Conservation (phyloP, 2,888 invertebrate species). For the Sylvicola fuscatus region DNA sequence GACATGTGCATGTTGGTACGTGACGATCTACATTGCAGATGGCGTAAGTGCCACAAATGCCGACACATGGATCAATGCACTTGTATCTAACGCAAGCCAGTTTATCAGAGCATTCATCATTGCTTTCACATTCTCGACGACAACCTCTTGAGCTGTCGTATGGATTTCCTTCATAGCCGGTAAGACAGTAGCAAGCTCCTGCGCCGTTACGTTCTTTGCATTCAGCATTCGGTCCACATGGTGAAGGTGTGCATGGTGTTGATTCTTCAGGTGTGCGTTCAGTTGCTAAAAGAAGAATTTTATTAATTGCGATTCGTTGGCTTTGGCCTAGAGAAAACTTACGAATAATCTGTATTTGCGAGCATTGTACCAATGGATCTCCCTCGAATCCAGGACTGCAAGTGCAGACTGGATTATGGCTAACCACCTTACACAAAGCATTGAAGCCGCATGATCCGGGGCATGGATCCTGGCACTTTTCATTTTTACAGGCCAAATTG, state of each 20-base stretch:
- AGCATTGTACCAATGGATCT: slow-evolving; percentile 43
- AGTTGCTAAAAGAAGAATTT: slow-evolving; percentile 40
- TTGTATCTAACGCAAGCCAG: slow-evolving; percentile 63
- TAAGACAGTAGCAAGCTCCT: slow-evolving; percentile 64
- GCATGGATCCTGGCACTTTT: slow-evolving; percentile 69
- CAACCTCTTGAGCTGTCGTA: slow-evolving; percentile 47
- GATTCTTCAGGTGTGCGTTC: slow-evolving; percentile 17
- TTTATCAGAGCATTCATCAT: slow-evolving; percentile 49
- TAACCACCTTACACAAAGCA: slow-evolving; percentile 64
- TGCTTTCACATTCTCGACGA: slow-evolving; percentile 54
- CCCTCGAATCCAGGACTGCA: slow-evolving; percentile 69
- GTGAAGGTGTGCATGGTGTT: slow-evolving; percentile 65
- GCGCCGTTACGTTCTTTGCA: slow-evolving; percentile 65
- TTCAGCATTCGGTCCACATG: slow-evolving; percentile 70
- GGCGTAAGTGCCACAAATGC: slow-evolving; percentile 62
- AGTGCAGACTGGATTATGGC: slow-evolving; percentile 61
- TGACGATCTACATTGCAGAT: slow-evolving; percentile 61
- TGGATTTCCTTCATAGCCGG: slow-evolving; percentile 64
- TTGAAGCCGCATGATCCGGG: slow-evolving; percentile 57
- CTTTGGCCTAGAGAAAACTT: slow-evolving; percentile 7
- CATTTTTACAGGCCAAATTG: slow-evolving; percentile 59
- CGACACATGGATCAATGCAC: slow-evolving; percentile 68
- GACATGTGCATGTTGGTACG: slow-evolving; percentile 57
- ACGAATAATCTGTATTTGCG: slow-evolving; percentile 14
- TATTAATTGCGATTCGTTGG: slow-evolving; percentile 10